Evolutionary conservation across 2,888 invertebrate genomes (phyloP).

Genomic region (Autographa gamma): DNA sequence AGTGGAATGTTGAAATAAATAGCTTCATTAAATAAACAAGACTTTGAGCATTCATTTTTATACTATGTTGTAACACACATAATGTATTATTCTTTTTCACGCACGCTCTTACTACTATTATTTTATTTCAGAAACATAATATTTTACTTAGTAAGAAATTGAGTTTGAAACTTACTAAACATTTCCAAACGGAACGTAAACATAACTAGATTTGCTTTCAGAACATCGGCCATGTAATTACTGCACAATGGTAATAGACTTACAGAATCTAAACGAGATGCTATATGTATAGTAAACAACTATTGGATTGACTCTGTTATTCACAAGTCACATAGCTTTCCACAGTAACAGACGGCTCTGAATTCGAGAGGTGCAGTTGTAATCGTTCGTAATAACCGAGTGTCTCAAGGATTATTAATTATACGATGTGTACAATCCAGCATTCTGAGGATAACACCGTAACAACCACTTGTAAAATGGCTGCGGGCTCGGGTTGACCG

Average conservation of each 20-base stretch:
- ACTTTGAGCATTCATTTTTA: not conserved
- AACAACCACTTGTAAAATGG: conserved; percentile 74
- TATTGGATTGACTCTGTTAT: not conserved
- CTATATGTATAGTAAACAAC: not conserved
- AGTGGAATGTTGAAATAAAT: conserved; percentile 38
- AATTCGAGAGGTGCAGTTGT: not conserved
- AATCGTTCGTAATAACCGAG: conserved; percentile 17
- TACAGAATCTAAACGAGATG: no score
- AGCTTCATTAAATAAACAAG: conserved; percentile 6
- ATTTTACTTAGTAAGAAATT: no score
- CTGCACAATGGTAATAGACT: no score
- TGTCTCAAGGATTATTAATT: conserved; percentile 53
- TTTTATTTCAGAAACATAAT: no score
- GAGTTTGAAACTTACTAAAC: no score
- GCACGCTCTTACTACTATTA: no score
- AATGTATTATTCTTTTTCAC: not conserved
- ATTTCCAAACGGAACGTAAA: no score
- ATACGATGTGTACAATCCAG: conserved; percentile 54
- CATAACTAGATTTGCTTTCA: no score
- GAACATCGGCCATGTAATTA: no score
- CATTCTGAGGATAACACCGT: conserved; percentile 69
- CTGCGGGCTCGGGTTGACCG: conserved; percentile 72
- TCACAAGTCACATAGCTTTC: not conserved
- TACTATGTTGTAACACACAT: not conserved
- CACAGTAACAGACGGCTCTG: not conserved